Evolutionary conservation across 2,797 vertebrate species (phyloP).

Genomic region (Agapornis canus): DNA sequence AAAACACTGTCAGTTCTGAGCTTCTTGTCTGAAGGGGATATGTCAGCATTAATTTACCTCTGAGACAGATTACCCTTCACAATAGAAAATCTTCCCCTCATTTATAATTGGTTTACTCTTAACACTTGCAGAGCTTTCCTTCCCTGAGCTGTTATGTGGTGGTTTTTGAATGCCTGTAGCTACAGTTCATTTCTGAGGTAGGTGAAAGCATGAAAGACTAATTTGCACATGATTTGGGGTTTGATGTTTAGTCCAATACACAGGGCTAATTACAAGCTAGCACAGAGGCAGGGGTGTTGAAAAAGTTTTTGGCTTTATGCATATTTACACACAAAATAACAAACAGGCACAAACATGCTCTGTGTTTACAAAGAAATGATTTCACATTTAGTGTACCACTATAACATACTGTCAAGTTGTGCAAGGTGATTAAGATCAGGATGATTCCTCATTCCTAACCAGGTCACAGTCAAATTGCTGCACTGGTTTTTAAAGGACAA

Average conservation of each 20-base stretch:
- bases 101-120: constrained; percentile 2
- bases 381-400: not conserved
- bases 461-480: not conserved
- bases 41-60: constrained; percentile 37
- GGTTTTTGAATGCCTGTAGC: not conserved
- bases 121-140: not conserved
- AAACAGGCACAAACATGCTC: not conserved
- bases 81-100: not conserved
- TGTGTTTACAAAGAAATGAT: not conserved
- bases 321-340: not conserved
- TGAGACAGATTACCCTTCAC: constrained; percentile 39
- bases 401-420: not conserved
- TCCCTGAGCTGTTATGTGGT: not conserved
- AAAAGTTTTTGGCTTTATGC: not conserved
- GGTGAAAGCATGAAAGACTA: not conserved
- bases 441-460: not conserved
- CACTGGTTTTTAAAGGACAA: not conserved
- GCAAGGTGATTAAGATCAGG: not conserved
- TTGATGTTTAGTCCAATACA: not conserved
- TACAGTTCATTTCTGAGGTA: not conserved
- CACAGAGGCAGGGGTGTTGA: not conserved
- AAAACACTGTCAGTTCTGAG: constrained; percentile 67
- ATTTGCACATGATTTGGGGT: not conserved
- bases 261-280: not conserved
- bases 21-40: constrained; percentile 23